Evolutionary conservation across 2,113 vertebrate species (phyloP).

Genomic region (Buteo buteo): DNA sequence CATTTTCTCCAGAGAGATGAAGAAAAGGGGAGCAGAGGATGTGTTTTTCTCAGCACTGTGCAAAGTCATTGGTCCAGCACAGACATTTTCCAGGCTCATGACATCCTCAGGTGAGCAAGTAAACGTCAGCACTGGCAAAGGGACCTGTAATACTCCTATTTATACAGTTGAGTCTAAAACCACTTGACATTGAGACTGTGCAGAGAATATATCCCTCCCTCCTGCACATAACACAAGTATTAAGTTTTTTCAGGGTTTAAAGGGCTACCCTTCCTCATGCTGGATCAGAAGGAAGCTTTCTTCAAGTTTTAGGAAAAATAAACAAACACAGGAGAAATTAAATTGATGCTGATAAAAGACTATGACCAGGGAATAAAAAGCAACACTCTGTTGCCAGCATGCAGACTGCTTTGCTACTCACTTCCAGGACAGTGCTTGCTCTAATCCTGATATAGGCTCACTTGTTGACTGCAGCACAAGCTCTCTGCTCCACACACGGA

Average conservation of each 20-base stretch:
- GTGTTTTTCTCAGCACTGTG: background rate
- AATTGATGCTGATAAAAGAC: background rate
- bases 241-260: background rate
- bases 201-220: background rate
- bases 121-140: background rate
- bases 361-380: background rate
- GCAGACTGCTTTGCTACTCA: constrained; percentile 65
- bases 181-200: background rate
- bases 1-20: background rate
- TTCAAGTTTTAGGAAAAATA: background rate
- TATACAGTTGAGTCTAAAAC: background rate
- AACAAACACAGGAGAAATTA: background rate
- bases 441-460: constrained; percentile 85
- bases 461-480: constrained; percentile 92
- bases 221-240: background rate
- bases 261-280: background rate
- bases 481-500: constrained; percentile 88
- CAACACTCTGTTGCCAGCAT: background rate
- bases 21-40: background rate
- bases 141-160: background rate
- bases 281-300: background rate
- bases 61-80: background rate
- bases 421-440: constrained; percentile 92
- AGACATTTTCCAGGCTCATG: background rate
- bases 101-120: background rate